Evolutionary conservation across 2,113 vertebrate genomes (phyloP).

Genomic region (Cyphomyrus discorhynchus): DNA sequence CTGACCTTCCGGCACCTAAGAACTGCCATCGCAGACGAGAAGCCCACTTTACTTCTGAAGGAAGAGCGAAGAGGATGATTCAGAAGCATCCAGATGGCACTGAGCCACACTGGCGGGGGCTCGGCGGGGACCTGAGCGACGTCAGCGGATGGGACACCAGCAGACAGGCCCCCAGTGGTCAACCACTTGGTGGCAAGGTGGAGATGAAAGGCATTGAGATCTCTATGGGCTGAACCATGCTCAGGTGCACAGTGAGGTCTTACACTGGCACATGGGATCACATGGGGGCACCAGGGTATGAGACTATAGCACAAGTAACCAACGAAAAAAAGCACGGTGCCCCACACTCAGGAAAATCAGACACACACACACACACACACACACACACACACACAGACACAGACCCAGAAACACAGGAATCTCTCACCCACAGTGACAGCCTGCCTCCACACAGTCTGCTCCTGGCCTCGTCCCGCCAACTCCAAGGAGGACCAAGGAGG

Average conservation of each 20-base stretch:
- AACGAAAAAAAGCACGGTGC: not conserved
- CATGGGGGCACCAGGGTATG: not conserved
- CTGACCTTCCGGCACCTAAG: not conserved
- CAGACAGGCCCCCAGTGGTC: not conserved
- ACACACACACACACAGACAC: not conserved
- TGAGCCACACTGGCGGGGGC: not conserved
- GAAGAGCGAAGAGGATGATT: not conserved
- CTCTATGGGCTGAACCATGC: not conserved
- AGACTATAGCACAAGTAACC: not conserved
- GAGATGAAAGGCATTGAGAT: not conserved
- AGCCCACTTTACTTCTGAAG: not conserved
- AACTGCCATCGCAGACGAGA: not conserved
- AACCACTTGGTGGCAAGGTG: not conserved
- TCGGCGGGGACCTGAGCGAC: not conserved
- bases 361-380: not conserved
- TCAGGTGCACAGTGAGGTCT: not conserved
- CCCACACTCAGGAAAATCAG: not conserved
- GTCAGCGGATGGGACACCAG: not conserved
- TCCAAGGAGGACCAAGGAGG: not conserved
- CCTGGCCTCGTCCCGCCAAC: not conserved
- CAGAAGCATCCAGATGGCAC: not conserved
- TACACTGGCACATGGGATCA: not conserved
- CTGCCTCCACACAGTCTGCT: constrained; percentile 42
- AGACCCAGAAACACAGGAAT: not conserved
- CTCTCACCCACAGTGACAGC: constrained; percentile 52